Conservation (phyloP, 2,888 invertebrate genomes). For the Idaea straminata region DNA sequence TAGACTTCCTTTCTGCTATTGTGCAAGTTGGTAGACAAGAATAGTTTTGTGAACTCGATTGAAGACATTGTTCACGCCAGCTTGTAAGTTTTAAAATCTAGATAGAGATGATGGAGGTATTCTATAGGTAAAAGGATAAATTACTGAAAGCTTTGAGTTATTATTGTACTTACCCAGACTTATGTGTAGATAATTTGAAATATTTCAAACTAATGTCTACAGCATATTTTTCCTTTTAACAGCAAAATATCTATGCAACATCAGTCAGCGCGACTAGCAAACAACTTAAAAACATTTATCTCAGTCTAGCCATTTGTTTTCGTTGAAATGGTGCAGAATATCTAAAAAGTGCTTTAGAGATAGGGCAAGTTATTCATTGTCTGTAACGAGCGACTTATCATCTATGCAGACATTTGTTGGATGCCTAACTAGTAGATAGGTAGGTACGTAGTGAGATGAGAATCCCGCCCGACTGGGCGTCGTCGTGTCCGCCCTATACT, state of each 20-base stretch:
- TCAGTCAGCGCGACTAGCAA: neutral
- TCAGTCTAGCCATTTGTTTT: neutral
- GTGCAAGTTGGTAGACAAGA: neutral
- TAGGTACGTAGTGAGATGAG: neutral
- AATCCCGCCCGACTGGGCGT: neutral
- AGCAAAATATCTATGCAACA: neutral
- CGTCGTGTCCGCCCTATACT: slow-evolving; percentile 46
- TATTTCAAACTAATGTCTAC: too few species aligned
- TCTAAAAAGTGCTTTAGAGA: slow-evolving; percentile 19
- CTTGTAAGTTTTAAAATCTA: too few species aligned
- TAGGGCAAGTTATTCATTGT: slow-evolving; percentile 33
- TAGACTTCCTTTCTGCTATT: neutral
- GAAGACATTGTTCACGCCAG: neutral
- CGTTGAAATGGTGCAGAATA: neutral
- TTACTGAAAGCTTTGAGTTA: too few species aligned
- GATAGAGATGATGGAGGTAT: too few species aligned
- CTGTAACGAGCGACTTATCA: slow-evolving; percentile 36
- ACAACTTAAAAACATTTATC: neutral
- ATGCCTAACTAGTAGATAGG: slow-evolving; percentile 33
- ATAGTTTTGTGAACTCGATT: neutral
- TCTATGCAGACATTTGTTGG: slow-evolving; percentile 49
- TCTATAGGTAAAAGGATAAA: too few species aligned
- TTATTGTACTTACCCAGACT: too few species aligned
- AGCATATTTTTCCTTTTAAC: neutral
- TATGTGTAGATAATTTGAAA: too few species aligned